Percentiles rank a stretch among this genome's conserved stretches.
phyloP scores from a whole-genome alignment of 2,888 invertebrate species.

The Caenorhabditis drosophilae region DNA sequence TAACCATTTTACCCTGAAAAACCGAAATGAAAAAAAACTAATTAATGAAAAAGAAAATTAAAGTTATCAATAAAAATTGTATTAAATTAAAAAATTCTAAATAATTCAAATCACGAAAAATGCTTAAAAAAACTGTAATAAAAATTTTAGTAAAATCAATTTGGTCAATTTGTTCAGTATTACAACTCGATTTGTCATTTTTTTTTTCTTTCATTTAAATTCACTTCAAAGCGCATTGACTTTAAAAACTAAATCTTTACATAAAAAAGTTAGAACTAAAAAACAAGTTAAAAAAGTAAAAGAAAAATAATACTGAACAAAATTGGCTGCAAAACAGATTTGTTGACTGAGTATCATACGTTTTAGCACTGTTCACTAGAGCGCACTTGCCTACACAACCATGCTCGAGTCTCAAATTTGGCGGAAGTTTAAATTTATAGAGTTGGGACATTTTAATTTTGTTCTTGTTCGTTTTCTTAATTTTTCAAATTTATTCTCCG shows the following conservation, averaged over 20 bases:
- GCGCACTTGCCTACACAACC: slow-evolving; percentile 29
- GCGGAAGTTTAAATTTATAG: no score
- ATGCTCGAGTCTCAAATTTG: no score
- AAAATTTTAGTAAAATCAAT: background rate
- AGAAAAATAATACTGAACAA: slow-evolving; percentile 14
- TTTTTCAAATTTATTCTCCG: no score
- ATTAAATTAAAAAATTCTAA: background rate
- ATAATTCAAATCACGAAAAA: background rate
- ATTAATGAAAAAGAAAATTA: background rate
- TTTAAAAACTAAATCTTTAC: no score
- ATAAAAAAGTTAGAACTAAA: background rate
- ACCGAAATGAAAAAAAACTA: background rate
- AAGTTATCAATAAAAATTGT: background rate
- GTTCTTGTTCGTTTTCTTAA: no score
- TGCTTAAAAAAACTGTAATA: background rate
- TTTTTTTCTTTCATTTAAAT: background rate
- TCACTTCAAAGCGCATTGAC: no score
- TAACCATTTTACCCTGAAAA: slow-evolving; percentile 64
- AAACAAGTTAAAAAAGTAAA: slow-evolving; percentile 27
- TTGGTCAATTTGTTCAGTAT: background rate
- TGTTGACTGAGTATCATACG: slow-evolving; percentile 40
- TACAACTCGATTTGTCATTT: background rate
- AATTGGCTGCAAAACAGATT: slow-evolving; percentile 17
- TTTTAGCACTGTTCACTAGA: slow-evolving; percentile 15
- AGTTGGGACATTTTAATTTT: no score